A percentile compares a stretch with the other conserved stretches of the same genome.
phyloP scores from a whole-genome alignment of 2,797 vertebrate genomes.

The Megaceryle alcyon region DNA sequence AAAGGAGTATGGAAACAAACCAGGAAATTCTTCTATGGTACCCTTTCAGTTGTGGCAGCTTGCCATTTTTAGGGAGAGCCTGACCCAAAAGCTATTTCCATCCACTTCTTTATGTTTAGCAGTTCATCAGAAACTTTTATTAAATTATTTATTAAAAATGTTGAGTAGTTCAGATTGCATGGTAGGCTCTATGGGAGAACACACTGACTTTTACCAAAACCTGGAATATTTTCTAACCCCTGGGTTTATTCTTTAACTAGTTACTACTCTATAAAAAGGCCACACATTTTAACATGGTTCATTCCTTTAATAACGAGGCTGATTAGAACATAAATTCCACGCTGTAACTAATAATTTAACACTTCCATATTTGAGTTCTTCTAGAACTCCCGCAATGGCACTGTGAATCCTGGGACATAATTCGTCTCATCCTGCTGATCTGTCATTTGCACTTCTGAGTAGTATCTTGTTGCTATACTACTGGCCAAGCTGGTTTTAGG shows the following conservation, averaged over 20 bases:
- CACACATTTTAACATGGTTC: background rate
- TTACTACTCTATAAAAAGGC: background rate
- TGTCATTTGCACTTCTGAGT: constrained; percentile 1
- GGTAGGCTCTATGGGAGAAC: background rate
- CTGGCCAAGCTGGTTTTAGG: background rate
- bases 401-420: background rate
- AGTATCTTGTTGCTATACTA: background rate
- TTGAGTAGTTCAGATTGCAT: background rate
- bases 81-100: background rate
- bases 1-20: background rate
- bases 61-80: background rate
- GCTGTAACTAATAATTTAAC: background rate
- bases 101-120: background rate
- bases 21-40: background rate
- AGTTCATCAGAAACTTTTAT: background rate
- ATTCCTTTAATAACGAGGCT: background rate
- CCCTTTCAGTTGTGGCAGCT: background rate
- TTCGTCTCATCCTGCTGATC: background rate
- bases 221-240: background rate
- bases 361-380: background rate
- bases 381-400: background rate
- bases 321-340: background rate
- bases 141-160: background rate
- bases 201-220: background rate
- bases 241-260: background rate